phyloP scores from a whole-genome alignment of 2,888 invertebrate species.

The Lycaena phlaeas region DNA sequence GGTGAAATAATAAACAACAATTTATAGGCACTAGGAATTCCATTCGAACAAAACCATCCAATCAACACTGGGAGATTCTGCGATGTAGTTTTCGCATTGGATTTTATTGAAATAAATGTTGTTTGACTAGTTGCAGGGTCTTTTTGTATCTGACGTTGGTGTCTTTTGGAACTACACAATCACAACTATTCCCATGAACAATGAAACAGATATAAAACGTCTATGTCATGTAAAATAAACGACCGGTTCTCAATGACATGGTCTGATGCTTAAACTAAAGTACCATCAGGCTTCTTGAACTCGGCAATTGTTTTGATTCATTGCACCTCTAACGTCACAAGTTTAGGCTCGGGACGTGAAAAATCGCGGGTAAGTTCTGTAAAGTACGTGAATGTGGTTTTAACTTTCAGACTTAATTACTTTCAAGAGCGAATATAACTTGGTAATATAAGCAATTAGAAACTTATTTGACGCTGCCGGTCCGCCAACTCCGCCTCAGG shows the following conservation, averaged over 20 bases:
- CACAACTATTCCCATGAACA: no score
- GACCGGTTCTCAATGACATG: no score
- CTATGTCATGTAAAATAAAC: no score
- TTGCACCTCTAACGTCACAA: constrained; percentile 23
- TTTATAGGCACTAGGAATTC: neutral
- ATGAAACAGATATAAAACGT: no score
- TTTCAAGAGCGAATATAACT: constrained; percentile 67
- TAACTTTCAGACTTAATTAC: constrained; percentile 65
- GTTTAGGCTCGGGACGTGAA: constrained; percentile 23
- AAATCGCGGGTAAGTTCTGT: constrained; percentile 34
- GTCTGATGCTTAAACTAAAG: no score
- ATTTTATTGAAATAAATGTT: constrained; percentile 3
- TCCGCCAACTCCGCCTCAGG: constrained; percentile 64
- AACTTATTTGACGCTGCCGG: constrained; percentile 71
- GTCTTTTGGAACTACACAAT: no score
- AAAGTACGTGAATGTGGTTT: constrained; percentile 56
- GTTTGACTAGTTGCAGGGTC: no score
- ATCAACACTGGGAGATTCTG: neutral
- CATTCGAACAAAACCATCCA: constrained; percentile 4
- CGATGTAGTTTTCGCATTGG: constrained; percentile 2
- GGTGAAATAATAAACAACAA: constrained; percentile 1
- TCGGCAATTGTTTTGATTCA: constrained; percentile 25
- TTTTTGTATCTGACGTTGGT: no score
- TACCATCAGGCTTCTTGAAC: no score
- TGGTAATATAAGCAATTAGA: constrained; percentile 73